These are phyloP conservation scores for Cyphomyrus discorhynchus DNA, from an alignment of 2,113 vertebrate genomes.

Conservation along the genomic window DNA sequence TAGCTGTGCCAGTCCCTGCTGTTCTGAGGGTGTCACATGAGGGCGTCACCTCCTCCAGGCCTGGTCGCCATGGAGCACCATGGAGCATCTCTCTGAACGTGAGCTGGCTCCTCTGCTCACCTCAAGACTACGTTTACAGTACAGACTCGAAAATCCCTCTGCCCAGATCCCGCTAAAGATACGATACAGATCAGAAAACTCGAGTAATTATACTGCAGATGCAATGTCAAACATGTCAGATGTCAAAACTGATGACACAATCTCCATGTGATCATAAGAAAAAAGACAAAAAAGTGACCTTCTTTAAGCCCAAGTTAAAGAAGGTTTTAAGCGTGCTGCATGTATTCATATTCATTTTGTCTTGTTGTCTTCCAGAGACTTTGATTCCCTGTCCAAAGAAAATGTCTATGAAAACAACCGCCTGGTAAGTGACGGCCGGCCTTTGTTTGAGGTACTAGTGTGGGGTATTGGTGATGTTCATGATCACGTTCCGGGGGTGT, in stretches of 20 bases:
- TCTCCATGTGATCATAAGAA: not conserved
- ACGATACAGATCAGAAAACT: not conserved
- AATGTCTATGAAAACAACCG: constrained; percentile 92
- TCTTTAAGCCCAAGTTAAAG: not conserved
- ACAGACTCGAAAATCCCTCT: not conserved
- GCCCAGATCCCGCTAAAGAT: not conserved
- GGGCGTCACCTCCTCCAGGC: not conserved
- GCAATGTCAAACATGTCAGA: not conserved
- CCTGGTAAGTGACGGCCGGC: constrained; percentile 72
- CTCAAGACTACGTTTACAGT: not conserved
- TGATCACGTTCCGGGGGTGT: not conserved
- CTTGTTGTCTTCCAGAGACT: constrained; percentile 76
- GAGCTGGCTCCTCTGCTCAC: not conserved
- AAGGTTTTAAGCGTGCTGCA: not conserved
- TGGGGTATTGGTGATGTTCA: not conserved
- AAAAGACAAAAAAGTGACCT: not conserved
- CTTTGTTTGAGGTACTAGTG: not conserved
- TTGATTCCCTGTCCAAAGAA: constrained; percentile 86
- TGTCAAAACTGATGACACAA: not conserved
- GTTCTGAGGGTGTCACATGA: not conserved
- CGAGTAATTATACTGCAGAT: not conserved
- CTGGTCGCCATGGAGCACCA: not conserved
- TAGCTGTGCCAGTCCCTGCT: not conserved
- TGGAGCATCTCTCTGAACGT: not conserved
- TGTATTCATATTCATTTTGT: constrained; percentile 13